These are phyloP conservation scores for Pseudolycoriella hygida DNA, from an alignment of 2,888 invertebrate genomes.

Conservation along the genomic window DNA sequence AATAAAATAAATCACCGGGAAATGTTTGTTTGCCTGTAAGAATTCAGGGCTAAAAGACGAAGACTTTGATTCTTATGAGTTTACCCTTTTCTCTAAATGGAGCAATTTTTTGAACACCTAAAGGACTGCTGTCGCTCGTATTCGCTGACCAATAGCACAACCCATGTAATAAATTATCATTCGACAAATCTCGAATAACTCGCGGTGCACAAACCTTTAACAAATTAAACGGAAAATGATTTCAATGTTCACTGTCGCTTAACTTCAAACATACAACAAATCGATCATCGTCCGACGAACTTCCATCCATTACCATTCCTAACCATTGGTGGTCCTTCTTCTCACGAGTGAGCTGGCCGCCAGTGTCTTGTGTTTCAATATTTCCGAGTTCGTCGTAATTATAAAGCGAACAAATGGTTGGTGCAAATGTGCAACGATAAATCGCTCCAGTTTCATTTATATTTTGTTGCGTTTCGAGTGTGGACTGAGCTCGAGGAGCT, in stretches of 20 bases:
- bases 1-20: conserved; percentile 16
- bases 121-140: conserved; percentile 20
- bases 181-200: conserved; percentile 17
- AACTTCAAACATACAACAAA: conserved; percentile 19
- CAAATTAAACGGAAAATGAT: not conserved
- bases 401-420: conserved; percentile 23
- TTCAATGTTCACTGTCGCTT: too few relatives aligned
- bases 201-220: conserved; percentile 25
- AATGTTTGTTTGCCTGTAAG: conserved; percentile 11
- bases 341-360: conserved; percentile 15
- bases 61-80: not conserved
- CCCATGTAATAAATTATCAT: conserved; percentile 26
- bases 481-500: conserved; percentile 35
- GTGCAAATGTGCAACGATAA: conserved; percentile 29
- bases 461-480: conserved; percentile 21
- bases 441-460: conserved; percentile 35
- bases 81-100: conserved; percentile 21
- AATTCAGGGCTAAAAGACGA: not conserved
- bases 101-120: conserved; percentile 20
- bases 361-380: not conserved
- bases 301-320: conserved; percentile 32
- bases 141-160: conserved; percentile 28
- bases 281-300: conserved; percentile 24
- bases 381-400: conserved; percentile 15
- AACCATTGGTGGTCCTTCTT: conserved; percentile 31